These are phyloP conservation scores for Thymelicus sylvestris DNA, from an alignment of 2,888 invertebrate genomes.

Conservation along the genomic window DNA sequence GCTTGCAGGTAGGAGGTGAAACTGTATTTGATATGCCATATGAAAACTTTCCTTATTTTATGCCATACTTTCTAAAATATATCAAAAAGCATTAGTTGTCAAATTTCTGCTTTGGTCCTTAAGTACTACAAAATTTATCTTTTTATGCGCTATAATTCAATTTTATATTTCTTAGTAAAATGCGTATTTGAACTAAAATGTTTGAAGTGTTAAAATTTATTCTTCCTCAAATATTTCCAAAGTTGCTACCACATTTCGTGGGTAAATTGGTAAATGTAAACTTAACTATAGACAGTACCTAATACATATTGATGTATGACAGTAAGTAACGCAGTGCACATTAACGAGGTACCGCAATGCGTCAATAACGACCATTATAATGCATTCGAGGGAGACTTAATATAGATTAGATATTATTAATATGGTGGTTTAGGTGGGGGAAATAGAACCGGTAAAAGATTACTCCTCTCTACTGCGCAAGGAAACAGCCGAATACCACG, in stretches of 20 bases:
- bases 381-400: conserved; percentile 1
- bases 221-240: no score
- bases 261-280: no score
- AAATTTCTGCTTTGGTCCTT: conserved; percentile 60
- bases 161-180: neutral
- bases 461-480: conserved; percentile 51
- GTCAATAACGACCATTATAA: no score
- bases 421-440: conserved; percentile 57
- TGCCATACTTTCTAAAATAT: no score
- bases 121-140: conserved; percentile 23
- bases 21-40: neutral
- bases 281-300: no score
- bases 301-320: no score
- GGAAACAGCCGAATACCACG: conserved; percentile 57
- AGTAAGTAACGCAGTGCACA: no score
- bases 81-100: neutral
- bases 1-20: conserved; percentile 56
- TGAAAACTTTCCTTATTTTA: neutral
- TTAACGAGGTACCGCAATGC: no score
- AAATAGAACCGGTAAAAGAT: conserved; percentile 69
- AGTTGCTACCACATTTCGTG: no score
- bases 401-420: conserved; percentile 13
- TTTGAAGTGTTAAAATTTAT: no score
- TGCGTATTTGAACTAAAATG: no score
- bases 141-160: neutral